Conservation (phyloP, 1,140 invertebrate species). For the Lordiphosa stackelbergi region DNA sequence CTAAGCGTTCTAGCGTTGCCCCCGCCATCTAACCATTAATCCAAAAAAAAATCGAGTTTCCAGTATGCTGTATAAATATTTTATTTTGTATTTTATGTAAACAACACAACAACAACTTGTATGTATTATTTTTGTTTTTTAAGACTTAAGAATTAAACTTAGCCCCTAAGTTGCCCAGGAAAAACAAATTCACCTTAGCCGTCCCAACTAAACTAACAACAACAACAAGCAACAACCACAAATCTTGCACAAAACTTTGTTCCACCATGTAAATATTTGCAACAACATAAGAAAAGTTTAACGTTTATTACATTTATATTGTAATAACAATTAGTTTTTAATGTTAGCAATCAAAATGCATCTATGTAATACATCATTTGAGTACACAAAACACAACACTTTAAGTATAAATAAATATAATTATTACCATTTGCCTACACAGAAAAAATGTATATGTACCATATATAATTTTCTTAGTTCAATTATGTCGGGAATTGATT, state of each 20-base stretch:
- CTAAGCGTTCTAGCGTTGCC: conserved; percentile 36
- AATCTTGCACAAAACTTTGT: conserved; percentile 33
- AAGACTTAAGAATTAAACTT: conserved; percentile 20
- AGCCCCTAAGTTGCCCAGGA: conserved; percentile 43
- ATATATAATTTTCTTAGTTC: conserved; percentile 56
- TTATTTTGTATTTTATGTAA: conserved; percentile 18
- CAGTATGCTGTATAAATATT: conserved; percentile 22
- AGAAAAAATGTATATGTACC: conserved; percentile 16
- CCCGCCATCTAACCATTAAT: no score
- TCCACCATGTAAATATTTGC: conserved; percentile 50
- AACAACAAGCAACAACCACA: conserved; percentile 9
- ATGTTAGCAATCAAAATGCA: conserved; percentile 38
- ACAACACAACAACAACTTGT: conserved; percentile 22
- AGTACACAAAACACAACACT: conserved; percentile 46
- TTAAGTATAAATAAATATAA: conserved; percentile 31
- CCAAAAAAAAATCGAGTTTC: conserved; percentile 9
- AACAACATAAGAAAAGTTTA: conserved; percentile 33
- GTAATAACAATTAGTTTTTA: conserved; percentile 67
- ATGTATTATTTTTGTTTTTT: conserved; percentile 67
- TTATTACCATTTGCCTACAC: conserved; percentile 39
- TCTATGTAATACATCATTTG: conserved; percentile 38
- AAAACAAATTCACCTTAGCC: conserved; percentile 53
- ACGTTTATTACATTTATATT: conserved; percentile 66
- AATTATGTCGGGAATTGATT: conserved; percentile 60
- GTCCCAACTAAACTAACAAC: conserved; percentile 32